A percentile compares a stretch with the other conserved stretches of the same genome.
phyloP scores from a whole-genome alignment of 2,797 vertebrate genomes.

The Cuniculus paca region DNA sequence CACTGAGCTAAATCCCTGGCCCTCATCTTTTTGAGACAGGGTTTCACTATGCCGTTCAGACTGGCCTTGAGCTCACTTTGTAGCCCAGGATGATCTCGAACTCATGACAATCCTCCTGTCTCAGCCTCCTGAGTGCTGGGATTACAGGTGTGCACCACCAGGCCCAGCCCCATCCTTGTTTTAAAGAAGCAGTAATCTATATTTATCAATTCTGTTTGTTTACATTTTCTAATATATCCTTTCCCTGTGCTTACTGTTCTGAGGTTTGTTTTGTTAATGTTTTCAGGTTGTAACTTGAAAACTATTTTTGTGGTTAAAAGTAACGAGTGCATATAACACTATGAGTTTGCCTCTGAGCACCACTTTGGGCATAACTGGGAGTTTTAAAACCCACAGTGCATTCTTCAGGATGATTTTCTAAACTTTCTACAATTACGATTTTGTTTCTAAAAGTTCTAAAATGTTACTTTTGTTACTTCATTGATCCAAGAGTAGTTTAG shows the following conservation, averaged over 20 bases:
- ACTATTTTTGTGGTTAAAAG: not conserved
- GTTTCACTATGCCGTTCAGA: no score
- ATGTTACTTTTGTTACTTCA: not conserved
- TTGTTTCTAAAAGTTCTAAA: constrained; percentile 13
- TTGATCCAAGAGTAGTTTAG: not conserved
- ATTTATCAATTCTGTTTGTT: not conserved
- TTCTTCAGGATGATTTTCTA: constrained; percentile 28
- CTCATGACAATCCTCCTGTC: no score
- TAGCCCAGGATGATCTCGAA: no score
- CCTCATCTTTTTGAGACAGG: no score
- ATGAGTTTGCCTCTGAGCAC: constrained; percentile 41
- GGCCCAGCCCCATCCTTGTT: no score
- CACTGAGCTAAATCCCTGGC: no score
- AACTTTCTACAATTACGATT: not conserved
- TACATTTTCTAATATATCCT: not conserved
- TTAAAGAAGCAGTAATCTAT: not conserved
- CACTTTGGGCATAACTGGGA: not conserved
- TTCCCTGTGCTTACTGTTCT: not conserved
- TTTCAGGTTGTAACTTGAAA: constrained; percentile 10
- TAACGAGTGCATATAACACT: not conserved
- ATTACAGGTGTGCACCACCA: no score
- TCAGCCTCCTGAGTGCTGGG: no score
- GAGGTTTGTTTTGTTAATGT: constrained; percentile 38
- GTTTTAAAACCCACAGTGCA: not conserved
- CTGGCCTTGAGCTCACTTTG: no score